Percentiles rank a stretch among this genome's conserved stretches.
These are phyloP conservation scores for Callosobruchus maculatus DNA, from an alignment of 2,888 invertebrate genomes.

Conservation along the genomic window DNA sequence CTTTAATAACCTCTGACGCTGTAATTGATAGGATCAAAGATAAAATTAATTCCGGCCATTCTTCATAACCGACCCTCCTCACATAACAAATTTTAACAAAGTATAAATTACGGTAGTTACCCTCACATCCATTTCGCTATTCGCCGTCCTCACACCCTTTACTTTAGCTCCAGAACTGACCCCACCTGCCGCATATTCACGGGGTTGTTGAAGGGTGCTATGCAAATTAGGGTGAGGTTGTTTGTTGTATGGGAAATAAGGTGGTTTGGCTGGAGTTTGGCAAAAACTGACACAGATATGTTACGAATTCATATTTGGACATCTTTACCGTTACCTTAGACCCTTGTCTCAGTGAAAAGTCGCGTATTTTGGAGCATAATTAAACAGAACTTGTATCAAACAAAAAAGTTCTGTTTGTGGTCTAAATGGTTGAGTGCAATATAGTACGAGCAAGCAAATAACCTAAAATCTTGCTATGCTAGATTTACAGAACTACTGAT, in stretches of 20 bases:
- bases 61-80: neutral
- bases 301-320: no score
- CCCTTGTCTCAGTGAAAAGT: no score
- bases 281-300: no score
- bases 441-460: no score
- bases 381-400: no score
- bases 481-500: no score
- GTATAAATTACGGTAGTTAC: neutral
- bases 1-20: neutral
- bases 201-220: neutral
- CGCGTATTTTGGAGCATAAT: no score
- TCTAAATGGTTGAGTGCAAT: no score
- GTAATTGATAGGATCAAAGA: neutral
- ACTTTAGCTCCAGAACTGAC: neutral
- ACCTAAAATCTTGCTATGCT: no score
- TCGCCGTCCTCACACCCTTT: neutral
- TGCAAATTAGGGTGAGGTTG: neutral
- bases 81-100: neutral
- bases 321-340: no score
- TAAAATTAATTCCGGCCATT: neutral
- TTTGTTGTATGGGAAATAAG: neutral
- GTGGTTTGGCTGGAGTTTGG: no score
- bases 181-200: neutral
- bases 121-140: neutral
- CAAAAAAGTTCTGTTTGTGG: no score